Percentiles rank a stretch among this genome's conserved stretches.
These are phyloP conservation scores for Nicator chloris DNA, from an alignment of 2,113 vertebrate genomes.

Conservation along the genomic window DNA sequence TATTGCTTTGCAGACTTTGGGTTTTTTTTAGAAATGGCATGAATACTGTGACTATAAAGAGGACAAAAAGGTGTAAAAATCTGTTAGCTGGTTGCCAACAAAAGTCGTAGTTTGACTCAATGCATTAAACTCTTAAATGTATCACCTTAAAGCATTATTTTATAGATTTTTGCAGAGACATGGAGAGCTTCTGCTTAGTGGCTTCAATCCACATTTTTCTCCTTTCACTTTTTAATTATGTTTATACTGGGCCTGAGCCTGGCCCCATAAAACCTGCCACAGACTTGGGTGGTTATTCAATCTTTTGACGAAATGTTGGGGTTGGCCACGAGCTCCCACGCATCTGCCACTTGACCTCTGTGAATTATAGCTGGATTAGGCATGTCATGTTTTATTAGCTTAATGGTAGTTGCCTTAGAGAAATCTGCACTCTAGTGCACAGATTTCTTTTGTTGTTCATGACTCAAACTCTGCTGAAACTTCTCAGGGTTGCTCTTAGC, in stretches of 20 bases:
- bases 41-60: neutral
- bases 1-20: neutral
- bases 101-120: neutral
- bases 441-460: neutral
- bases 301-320: neutral
- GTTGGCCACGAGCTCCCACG: accelerated
- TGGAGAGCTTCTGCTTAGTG: neutral
- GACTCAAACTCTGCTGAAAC: neutral
- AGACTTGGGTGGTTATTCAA: neutral
- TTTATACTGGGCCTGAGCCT: constrained; percentile 12
- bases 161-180: neutral
- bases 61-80: neutral
- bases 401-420: neutral
- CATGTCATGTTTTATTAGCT: constrained; percentile 14
- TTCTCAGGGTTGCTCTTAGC: neutral
- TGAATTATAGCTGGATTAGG: constrained; percentile 22
- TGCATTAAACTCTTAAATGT: neutral
- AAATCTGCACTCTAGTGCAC: neutral
- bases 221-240: neutral
- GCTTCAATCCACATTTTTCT: neutral
- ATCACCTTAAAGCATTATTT: neutral
- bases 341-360: neutral
- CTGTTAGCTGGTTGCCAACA: neutral
- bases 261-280: neutral
- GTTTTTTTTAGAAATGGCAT: neutral